Percentiles rank a stretch among this genome's conserved stretches.
Conservation (phyloP, 2,888 invertebrate species). For the Heliconius sara region DNA sequence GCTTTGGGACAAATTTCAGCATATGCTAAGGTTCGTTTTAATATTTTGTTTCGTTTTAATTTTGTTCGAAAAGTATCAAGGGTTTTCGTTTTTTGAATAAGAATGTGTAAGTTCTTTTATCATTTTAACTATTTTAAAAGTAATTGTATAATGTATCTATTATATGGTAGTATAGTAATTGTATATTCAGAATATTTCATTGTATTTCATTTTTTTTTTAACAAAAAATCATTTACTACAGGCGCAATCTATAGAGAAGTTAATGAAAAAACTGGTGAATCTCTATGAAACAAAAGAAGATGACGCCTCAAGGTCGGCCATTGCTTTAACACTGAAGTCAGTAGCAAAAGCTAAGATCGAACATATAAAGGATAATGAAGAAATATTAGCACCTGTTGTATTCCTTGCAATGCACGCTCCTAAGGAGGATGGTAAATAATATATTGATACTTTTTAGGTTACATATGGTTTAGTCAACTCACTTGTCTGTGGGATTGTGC, state of each 20-base stretch:
- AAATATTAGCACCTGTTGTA: conserved; percentile 90
- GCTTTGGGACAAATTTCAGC: conserved; percentile 93
- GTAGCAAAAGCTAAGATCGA: conserved; percentile 93
- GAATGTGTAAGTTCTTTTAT: too few species aligned
- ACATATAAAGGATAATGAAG: conserved; percentile 90
- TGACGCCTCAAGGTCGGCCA: conserved; percentile 88
- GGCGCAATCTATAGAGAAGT: conserved; percentile 82
- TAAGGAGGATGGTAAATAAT: conserved; percentile 82
- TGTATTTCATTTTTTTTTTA: background rate
- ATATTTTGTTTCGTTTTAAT: background rate
- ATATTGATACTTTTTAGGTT: background rate
- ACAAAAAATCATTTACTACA: conserved; percentile 49
- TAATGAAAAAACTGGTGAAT: conserved; percentile 82
- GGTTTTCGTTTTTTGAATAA: background rate
- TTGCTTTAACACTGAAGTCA: conserved; percentile 90
- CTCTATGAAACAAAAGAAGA: conserved; percentile 86
- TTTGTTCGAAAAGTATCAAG: background rate
- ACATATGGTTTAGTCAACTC: background rate
- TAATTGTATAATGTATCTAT: too few species aligned
- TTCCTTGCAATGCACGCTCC: conserved; percentile 96
- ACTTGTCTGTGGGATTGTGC: background rate
- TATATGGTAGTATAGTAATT: too few species aligned
- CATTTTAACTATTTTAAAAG: too few species aligned
- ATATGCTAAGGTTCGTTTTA: conserved; percentile 87
- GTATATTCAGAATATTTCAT: too few species aligned